These are phyloP conservation scores for Lutjanus campechanus DNA, from an alignment of 2,797 vertebrate species.

Conservation along the genomic window DNA sequence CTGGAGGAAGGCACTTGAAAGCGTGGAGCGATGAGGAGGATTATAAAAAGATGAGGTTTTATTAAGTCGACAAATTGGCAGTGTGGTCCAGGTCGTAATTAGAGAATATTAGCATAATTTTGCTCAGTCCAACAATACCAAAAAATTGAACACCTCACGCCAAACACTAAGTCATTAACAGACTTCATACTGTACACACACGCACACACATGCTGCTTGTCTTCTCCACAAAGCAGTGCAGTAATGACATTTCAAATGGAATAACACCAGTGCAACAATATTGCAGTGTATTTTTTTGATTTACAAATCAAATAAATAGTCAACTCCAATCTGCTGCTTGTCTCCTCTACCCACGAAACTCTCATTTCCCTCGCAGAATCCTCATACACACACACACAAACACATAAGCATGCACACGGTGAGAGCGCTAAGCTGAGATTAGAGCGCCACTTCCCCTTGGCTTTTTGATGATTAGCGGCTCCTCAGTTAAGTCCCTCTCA, in stretches of 20 bases:
- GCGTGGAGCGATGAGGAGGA: constrained; percentile 38
- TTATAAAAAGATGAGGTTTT: constrained; percentile 48
- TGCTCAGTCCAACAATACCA: constrained; percentile 12
- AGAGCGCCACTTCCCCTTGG: constrained; percentile 82
- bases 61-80: constrained; percentile 62
- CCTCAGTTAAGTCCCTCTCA: constrained; percentile 83
- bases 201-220: neutral
- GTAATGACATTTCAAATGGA: constrained; percentile 8
- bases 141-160: constrained; percentile 12
- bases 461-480: constrained; percentile 85
- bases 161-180: constrained; percentile 1
- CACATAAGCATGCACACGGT: constrained; percentile 45
- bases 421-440: constrained; percentile 84
- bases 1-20: constrained; percentile 49
- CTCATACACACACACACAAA: constrained; percentile 37
- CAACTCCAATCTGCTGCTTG: constrained; percentile 36
- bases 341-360: constrained; percentile 25
- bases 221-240: constrained; percentile 5
- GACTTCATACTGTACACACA: neutral
- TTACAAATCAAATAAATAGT: constrained; percentile 35
- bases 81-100: constrained; percentile 51
- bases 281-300: constrained; percentile 7
- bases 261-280: constrained; percentile 27
- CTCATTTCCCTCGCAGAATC: constrained; percentile 22
- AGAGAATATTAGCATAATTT: constrained; percentile 56